A percentile compares a stretch with the other conserved stretches of the same genome.
Evolutionary conservation across 2,888 invertebrate genomes (phyloP).

Genomic region (Synanthedon formicaeformis): DNA sequence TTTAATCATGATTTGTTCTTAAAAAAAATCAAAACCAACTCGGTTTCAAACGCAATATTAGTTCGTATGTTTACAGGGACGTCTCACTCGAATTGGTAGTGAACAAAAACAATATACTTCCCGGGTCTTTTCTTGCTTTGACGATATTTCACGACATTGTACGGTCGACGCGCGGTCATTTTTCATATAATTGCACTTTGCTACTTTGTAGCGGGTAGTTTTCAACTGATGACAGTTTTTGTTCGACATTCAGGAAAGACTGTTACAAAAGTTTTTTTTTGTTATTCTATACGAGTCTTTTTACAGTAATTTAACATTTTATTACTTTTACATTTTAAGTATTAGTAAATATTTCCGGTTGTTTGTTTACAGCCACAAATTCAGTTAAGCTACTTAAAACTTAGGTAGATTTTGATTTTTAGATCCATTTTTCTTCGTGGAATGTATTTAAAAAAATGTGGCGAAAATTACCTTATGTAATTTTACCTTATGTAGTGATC

Average conservation of each 20-base stretch:
- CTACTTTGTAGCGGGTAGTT: conserved; percentile 2
- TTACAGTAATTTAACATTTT: too few species aligned
- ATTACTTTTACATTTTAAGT: too few species aligned
- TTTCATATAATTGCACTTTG: conserved; percentile 24
- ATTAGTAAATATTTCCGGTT: too few species aligned
- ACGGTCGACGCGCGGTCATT: conserved; percentile 12
- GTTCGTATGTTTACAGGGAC: neutral
- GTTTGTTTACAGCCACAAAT: too few species aligned
- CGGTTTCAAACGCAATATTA: neutral
- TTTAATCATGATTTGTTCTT: too few species aligned
- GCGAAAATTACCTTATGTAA: too few species aligned
- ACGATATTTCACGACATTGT: conserved; percentile 23
- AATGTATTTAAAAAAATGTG: too few species aligned
- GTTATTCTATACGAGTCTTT: neutral
- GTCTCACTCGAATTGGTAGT: conserved; percentile 3
- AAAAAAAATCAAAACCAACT: too few species aligned
- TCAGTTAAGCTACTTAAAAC: too few species aligned
- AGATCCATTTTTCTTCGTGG: too few species aligned
- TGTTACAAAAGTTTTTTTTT: conserved; percentile 12
- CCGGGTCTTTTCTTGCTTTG: neutral
- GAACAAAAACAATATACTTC: conserved; percentile 8
- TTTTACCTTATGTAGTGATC: too few species aligned
- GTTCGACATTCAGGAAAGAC: conserved; percentile 5
- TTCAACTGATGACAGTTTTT: neutral
- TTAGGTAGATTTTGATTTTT: too few species aligned